Conservation (phyloP, 2,113 vertebrate species). For the Ellobius talpinus region DNA sequence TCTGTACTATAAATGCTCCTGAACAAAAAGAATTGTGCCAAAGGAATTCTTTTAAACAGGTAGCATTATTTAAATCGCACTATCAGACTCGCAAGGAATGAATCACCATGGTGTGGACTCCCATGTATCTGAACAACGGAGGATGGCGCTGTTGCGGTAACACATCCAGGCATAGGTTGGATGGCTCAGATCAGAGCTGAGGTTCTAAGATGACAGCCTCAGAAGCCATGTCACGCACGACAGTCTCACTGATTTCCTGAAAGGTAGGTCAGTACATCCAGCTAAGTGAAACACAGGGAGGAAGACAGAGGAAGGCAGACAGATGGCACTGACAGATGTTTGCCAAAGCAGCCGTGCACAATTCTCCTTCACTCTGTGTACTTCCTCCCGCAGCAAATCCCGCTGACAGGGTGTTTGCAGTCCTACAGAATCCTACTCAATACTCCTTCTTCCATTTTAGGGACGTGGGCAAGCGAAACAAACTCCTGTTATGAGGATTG, state of each 20-base stretch:
- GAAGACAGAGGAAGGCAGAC: background rate
- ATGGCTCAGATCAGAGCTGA: background rate
- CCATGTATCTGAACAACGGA: accelerated
- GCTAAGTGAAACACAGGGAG: slow-evolving; percentile 19
- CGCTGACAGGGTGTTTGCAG: background rate
- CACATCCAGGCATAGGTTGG: background rate
- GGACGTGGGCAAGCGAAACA: background rate
- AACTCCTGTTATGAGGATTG: slow-evolving; percentile 39
- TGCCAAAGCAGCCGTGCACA: background rate
- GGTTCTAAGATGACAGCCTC: background rate
- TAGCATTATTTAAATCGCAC: background rate
- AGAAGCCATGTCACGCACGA: background rate
- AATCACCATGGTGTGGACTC: background rate
- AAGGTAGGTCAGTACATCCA: slow-evolving; percentile 3
- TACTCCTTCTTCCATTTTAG: slow-evolving; percentile 38
- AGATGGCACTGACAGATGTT: slow-evolving; percentile 15
- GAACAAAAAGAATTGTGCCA: background rate
- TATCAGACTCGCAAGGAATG: background rate
- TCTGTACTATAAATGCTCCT: background rate
- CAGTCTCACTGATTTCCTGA: slow-evolving; percentile 40
- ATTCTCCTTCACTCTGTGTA: background rate
- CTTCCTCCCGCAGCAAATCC: background rate
- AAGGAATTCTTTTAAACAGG: background rate
- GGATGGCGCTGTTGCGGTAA: accelerated
- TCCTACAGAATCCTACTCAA: slow-evolving; percentile 11